phyloP scores from a whole-genome alignment of 2,797 vertebrate genomes.

The Novumbra hubbsi region DNA sequence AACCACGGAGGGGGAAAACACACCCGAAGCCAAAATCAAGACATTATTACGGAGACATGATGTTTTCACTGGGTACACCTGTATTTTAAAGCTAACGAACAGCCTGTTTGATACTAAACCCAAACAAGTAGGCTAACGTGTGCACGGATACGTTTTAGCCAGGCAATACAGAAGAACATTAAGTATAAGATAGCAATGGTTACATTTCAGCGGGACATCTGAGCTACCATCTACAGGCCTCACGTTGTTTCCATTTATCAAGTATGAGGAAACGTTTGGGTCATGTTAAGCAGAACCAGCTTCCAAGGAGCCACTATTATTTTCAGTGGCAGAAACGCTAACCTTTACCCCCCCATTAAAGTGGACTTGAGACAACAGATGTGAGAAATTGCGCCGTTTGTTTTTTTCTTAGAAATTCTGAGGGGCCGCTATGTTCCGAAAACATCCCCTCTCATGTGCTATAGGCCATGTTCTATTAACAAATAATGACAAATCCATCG shows the following conservation, averaged over 20 bases:
- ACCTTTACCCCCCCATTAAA: slow-evolving; percentile 45
- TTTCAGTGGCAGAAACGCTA: slow-evolving; percentile 36
- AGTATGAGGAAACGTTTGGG: slow-evolving; percentile 29
- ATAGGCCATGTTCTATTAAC: neutral
- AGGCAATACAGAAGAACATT: neutral
- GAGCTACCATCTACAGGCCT: slow-evolving; percentile 3
- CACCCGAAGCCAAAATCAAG: neutral
- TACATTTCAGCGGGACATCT: slow-evolving; percentile 1
- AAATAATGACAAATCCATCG: neutral
- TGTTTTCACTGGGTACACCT: neutral
- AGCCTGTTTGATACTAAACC: neutral
- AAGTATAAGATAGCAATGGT: neutral
- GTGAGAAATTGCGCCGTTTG: slow-evolving; percentile 31
- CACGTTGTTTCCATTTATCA: slow-evolving; percentile 21
- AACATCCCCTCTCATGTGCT: neutral
- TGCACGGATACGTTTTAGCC: neutral
- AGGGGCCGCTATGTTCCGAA: slow-evolving; percentile 12
- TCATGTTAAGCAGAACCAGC: slow-evolving; percentile 29
- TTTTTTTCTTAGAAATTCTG: slow-evolving; percentile 11
- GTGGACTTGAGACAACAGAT: slow-evolving; percentile 35
- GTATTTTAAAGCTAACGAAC: neutral
- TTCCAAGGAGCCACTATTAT: slow-evolving; percentile 28
- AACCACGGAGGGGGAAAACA: no score
- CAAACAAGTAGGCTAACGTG: no score
- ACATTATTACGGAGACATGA: no score